Conservation (phyloP, 2,888 invertebrate genomes). For the Artemia sinica region DNA sequence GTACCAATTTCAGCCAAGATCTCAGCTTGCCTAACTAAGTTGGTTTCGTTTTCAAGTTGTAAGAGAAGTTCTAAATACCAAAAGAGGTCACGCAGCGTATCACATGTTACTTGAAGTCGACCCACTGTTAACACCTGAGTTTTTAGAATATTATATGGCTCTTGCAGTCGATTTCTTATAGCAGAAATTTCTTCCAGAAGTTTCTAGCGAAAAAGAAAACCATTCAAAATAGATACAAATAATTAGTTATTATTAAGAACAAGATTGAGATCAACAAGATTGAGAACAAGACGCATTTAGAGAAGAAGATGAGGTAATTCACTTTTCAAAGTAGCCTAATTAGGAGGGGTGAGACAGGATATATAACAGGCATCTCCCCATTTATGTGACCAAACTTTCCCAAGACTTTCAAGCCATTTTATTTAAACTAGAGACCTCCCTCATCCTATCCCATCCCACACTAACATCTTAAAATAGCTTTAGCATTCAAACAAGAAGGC, state of each 20-base stretch:
- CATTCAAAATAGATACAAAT: background rate
- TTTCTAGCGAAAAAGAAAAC: background rate
- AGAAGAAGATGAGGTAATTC: no score
- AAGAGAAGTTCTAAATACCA: background rate
- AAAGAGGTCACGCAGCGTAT: background rate
- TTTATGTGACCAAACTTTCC: no score
- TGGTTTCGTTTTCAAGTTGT: background rate
- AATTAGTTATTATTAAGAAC: background rate
- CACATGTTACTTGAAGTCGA: conserved; percentile 7
- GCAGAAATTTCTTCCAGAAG: background rate
- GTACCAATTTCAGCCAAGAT: background rate
- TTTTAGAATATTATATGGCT: background rate
- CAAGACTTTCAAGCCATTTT: no score
- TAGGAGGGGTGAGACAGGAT: no score
- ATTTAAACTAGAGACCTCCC: no score
- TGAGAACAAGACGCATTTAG: no score
- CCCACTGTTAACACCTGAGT: background rate
- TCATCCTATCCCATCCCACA: no score
- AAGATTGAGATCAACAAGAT: no score
- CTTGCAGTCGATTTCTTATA: background rate
- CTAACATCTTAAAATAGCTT: no score
- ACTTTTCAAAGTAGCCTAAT: no score
- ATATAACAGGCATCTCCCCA: no score
- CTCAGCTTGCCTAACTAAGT: background rate
- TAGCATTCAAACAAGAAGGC: no score